A percentile compares a stretch with the other conserved stretches of the same genome.
Evolutionary conservation across 2,113 vertebrate species (phyloP).

Genomic region (Onychostruthus taczanowskii): DNA sequence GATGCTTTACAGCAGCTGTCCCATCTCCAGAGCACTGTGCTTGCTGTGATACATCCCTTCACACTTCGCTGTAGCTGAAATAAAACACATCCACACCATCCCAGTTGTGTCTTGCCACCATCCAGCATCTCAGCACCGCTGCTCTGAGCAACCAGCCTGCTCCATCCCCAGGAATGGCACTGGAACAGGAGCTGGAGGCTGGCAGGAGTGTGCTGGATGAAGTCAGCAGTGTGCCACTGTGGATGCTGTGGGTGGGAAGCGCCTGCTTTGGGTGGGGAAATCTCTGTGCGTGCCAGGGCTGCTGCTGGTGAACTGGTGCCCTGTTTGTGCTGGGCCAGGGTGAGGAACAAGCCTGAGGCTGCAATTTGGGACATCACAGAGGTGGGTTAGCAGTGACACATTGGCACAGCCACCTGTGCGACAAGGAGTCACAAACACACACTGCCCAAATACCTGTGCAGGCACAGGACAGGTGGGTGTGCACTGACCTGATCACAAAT

Average conservation of each 20-base stretch:
- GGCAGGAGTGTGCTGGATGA: fast-evolving
- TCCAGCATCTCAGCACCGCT: fast-evolving
- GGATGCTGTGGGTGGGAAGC: neutral
- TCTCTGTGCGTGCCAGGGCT: neutral
- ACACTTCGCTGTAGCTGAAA: fast-evolving
- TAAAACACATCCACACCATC: neutral
- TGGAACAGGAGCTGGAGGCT: neutral
- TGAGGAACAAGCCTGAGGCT: neutral
- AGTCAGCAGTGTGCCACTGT: fast-evolving
- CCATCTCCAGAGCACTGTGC: neutral
- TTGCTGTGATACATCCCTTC: neutral
- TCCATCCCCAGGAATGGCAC: neutral
- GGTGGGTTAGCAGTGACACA: neutral
- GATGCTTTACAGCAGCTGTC: neutral
- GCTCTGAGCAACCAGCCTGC: neutral
- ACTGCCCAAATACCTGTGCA: fast-evolving
- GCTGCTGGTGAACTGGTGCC: neutral
- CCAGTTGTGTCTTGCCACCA: fast-evolving
- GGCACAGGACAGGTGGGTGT: fast-evolving
- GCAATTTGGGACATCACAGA: fast-evolving
- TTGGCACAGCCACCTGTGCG: fast-evolving
- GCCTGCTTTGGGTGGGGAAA: fast-evolving
- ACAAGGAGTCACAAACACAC: neutral
- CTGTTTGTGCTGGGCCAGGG: fast-evolving
- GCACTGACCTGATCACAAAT: neutral